Percentiles rank a stretch among this genome's conserved stretches.
phyloP scores from a whole-genome alignment of 2,888 invertebrate species.

The Hymenopus coronatus region DNA sequence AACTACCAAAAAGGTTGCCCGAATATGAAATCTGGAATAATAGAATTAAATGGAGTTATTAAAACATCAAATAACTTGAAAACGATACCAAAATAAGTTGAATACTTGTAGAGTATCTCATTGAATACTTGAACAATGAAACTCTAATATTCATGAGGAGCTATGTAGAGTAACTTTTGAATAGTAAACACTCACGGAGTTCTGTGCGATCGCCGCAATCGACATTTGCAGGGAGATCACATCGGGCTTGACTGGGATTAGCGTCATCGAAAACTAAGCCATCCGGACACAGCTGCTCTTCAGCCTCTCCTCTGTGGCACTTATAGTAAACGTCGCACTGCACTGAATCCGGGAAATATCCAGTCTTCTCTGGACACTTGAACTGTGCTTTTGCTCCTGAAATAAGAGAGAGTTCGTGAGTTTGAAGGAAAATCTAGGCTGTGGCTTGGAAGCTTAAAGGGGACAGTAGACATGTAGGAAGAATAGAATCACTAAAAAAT shows the following conservation, averaged over 20 bases:
- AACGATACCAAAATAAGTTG: no score
- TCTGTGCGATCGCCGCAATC: constrained; percentile 72
- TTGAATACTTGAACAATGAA: no score
- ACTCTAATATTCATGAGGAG: no score
- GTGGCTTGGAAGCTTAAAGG: no score
- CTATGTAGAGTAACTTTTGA: background rate
- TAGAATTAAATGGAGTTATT: no score
- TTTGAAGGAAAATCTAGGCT: no score
- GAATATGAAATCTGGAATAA: no score
- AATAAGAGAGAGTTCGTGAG: background rate
- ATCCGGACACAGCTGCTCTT: constrained; percentile 70
- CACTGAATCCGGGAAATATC: constrained; percentile 70
- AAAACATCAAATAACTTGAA: no score
- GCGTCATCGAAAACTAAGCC: constrained; percentile 73
- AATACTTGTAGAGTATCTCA: no score
- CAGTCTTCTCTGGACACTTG: constrained; percentile 68
- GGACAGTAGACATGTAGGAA: no score
- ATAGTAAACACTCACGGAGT: constrained; percentile 61
- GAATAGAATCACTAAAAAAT: no score
- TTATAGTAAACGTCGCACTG: constrained; percentile 79
- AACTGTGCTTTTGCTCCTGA: constrained; percentile 44
- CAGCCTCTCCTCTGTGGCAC: constrained; percentile 61
- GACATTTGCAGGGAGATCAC: constrained; percentile 74
- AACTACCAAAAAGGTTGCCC: no score
- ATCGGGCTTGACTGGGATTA: constrained; percentile 68